Base-by-base conservation (phyloP, 1,140 invertebrate species). In the Anoplolepis gracilipes region DNA sequence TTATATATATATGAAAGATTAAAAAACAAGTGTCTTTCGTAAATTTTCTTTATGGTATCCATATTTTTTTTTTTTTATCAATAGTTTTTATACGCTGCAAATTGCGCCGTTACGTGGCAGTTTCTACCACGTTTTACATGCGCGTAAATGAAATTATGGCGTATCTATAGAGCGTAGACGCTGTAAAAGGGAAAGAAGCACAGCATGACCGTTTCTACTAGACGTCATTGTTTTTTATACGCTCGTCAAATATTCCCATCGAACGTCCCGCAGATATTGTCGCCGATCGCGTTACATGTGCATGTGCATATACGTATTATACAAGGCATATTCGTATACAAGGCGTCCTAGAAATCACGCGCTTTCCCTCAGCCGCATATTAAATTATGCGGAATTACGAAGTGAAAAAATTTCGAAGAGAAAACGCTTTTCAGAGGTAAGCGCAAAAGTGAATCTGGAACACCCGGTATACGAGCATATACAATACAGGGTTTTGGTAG, bases 231-330 rank as follows among this genome's bases (percentile, higher is more conserved):
- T 72, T 72, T 72, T 28, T 65, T 49, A 69, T 22, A 39, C 30
- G 62, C 42, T 39, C 46, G 57, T 42, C 64, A 59, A 64, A 33
- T 33, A 67, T 79, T 81, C 67, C 67, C 36, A 55, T 82, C 67
- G 78, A 82, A 73, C 67, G 78, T 82, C 7, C 67, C 67, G 55
- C 28, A 59, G 46, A 72, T 72, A 72, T 59, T 36, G 33, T 59
- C 78, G 49, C 67, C 33, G 59, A 69, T 73, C 28, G 55, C 78
- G 36, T 73, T 55, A 36, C 73, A 55, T 67, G 78, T 82, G 78
- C 78, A 82, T 82, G 78, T 82, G 78, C 78, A 46, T 73, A 82
- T 55, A 55, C 33, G 33, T 72, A n/a, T n/a, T n/a, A n/a, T n/a
- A n/a, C n/a, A n/a, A n/a, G n/a, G n/a, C n/a, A n/a, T n/a, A n/a